Evolutionary conservation across 2,797 vertebrate genomes (phyloP).

Genomic region (Sardinella longiceps): DNA sequence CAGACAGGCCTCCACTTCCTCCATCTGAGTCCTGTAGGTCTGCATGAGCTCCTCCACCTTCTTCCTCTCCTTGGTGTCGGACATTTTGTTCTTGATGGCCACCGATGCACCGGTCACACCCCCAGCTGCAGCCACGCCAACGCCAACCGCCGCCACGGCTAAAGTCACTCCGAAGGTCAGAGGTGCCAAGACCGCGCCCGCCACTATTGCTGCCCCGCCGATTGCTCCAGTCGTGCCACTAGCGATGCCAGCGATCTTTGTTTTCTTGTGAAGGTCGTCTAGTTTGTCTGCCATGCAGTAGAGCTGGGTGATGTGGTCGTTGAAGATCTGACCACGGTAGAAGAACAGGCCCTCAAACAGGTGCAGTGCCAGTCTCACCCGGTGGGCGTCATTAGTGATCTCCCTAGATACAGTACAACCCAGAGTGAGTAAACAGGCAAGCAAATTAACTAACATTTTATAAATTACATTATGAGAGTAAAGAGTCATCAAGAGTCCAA

Average conservation of each 20-base stretch:
- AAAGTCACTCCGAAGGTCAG: slow-evolving; percentile 56
- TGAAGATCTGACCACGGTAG: background rate
- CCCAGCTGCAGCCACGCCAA: slow-evolving; percentile 54
- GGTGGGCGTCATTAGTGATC: slow-evolving; percentile 19
- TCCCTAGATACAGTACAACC: background rate
- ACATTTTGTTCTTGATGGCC: slow-evolving; percentile 55
- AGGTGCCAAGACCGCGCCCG: slow-evolving; percentile 57
- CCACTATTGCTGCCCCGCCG: slow-evolving; percentile 55
- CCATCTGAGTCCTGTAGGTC: background rate
- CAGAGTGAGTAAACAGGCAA: too few relatives aligned
- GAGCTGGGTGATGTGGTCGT: slow-evolving; percentile 27
- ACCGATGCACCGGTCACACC: slow-evolving; percentile 59
- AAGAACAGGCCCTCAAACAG: slow-evolving; percentile 44
- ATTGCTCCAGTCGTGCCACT: slow-evolving; percentile 29
- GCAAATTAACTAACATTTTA: background rate
- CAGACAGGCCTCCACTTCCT: slow-evolving; percentile 34
- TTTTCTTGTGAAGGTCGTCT: slow-evolving; percentile 46
- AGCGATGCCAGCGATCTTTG: slow-evolving; percentile 60
- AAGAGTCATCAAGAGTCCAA: background rate
- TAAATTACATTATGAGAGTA: background rate
- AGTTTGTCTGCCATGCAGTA: slow-evolving; percentile 52
- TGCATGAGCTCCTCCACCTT: slow-evolving; percentile 43
- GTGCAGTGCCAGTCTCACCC: slow-evolving; percentile 40
- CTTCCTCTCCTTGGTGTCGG: slow-evolving; percentile 36
- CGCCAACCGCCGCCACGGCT: slow-evolving; percentile 47